A percentile compares a stretch with the other conserved stretches of the same genome.
Conservation (phyloP, 1,140 invertebrate species). For the Dufourea novaeangliae region DNA sequence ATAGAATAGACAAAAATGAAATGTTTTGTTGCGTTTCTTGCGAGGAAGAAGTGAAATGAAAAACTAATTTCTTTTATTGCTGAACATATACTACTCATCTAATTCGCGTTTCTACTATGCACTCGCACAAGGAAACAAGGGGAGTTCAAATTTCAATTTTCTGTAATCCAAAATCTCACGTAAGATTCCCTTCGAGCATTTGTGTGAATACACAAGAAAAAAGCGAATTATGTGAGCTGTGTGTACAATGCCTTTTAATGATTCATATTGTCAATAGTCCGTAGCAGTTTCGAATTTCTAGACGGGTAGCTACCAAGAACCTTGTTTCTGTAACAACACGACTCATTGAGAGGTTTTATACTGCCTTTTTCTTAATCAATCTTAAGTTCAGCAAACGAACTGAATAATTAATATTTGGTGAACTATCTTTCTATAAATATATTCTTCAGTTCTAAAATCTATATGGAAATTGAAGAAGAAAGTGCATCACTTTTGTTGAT, state of each 20-base stretch:
- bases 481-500: not conserved
- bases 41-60: no score
- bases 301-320: not conserved
- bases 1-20: no score
- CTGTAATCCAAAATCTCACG: no score
- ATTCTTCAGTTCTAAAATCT: not conserved
- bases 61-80: no score
- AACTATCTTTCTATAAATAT: no score
- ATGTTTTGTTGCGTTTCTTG: no score
- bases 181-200: no score
- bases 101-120: no score
- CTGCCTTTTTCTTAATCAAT: not conserved
- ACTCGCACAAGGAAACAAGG: no score
- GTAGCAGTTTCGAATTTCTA: not conserved
- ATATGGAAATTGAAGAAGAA: not conserved
- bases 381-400: not conserved
- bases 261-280: not conserved
- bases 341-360: slow-evolving; percentile 3
- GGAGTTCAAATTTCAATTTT: no score
- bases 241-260: not conserved
- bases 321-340: not conserved
- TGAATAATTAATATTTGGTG: not conserved
- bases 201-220: not conserved
- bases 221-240: not conserved
- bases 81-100: no score